Conservation (phyloP, 2,113 vertebrate genomes). For the Malurus melanocephalus region DNA sequence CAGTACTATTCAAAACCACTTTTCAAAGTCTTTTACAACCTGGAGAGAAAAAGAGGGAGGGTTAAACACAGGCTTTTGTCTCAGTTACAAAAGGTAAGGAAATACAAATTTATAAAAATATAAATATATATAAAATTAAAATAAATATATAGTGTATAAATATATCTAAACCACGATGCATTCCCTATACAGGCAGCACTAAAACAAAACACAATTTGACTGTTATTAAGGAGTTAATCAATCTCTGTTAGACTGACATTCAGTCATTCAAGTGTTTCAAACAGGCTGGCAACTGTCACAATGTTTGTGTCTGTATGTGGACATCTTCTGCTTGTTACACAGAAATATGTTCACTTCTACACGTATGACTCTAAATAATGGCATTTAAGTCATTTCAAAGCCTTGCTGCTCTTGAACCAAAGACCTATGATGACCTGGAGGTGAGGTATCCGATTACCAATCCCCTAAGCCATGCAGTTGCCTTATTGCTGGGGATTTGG, state of each 20-base stretch:
- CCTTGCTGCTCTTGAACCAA: constrained; percentile 9
- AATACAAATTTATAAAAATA: not conserved
- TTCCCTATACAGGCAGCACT: not conserved
- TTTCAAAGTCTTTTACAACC: not conserved
- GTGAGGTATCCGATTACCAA: constrained; percentile 50
- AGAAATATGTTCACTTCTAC: not conserved
- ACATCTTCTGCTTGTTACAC: not conserved
- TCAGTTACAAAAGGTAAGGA: not conserved
- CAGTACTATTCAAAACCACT: not conserved
- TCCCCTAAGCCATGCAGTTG: constrained; percentile 41
- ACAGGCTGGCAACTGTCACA: constrained; percentile 19
- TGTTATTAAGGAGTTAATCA: constrained; percentile 1
- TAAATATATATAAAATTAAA: not conserved
- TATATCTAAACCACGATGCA: not conserved
- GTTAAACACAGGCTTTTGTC: not conserved
- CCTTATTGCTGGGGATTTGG: constrained; percentile 46
- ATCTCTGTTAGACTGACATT: not conserved
- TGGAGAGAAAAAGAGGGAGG: not conserved
- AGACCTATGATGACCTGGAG: constrained; percentile 27
- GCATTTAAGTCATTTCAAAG: constrained; percentile 6
- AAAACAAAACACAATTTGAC: not conserved
- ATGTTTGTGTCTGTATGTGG: not conserved
- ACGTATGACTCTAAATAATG: not conserved
- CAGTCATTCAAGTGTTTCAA: not conserved
- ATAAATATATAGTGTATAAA: not conserved